These are phyloP conservation scores for Riptortus pedestris DNA, from an alignment of 1,140 invertebrate species.

Conservation along the genomic window DNA sequence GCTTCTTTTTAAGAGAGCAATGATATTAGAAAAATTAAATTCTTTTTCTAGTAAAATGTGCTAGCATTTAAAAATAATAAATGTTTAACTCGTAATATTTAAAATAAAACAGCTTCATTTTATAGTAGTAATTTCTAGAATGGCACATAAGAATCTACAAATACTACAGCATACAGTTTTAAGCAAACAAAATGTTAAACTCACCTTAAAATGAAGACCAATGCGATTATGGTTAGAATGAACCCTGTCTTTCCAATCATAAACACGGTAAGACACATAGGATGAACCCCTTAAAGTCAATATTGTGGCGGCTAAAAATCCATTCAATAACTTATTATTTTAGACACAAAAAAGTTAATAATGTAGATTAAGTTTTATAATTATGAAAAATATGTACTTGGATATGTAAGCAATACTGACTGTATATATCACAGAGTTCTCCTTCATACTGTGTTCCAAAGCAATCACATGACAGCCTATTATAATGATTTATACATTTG, in stretches of 20 bases:
- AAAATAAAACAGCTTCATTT: too few relatives aligned
- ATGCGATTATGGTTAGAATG: slow-evolving; percentile 77
- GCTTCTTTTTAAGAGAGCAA: too few relatives aligned
- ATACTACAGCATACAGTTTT: too few relatives aligned
- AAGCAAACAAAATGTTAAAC: neutral
- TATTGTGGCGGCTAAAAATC: slow-evolving; percentile 70
- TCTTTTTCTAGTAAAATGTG: too few relatives aligned
- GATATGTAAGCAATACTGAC: slow-evolving; percentile 45
- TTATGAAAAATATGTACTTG: neutral
- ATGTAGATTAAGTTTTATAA: neutral
- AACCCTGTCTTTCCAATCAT: slow-evolving; percentile 82
- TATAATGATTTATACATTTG: slow-evolving; percentile 80
- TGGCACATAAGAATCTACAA: too few relatives aligned
- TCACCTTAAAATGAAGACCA: slow-evolving; percentile 77
- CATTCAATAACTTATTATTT: too few relatives aligned
- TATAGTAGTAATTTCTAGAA: too few relatives aligned
- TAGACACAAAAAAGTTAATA: too few relatives aligned
- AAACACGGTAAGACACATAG: slow-evolving; percentile 83
- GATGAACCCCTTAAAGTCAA: slow-evolving; percentile 80
- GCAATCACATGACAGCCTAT: slow-evolving; percentile 74
- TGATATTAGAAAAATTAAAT: too few relatives aligned
- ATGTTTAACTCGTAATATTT: too few relatives aligned
- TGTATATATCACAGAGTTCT: slow-evolving; percentile 77
- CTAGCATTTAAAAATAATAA: too few relatives aligned
- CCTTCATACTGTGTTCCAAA: slow-evolving; percentile 85